Evolutionary conservation across 2,888 invertebrate genomes (phyloP), one percentile per base, ranked within the genome.

Genomic region (Sphinx pinastri): DNA sequence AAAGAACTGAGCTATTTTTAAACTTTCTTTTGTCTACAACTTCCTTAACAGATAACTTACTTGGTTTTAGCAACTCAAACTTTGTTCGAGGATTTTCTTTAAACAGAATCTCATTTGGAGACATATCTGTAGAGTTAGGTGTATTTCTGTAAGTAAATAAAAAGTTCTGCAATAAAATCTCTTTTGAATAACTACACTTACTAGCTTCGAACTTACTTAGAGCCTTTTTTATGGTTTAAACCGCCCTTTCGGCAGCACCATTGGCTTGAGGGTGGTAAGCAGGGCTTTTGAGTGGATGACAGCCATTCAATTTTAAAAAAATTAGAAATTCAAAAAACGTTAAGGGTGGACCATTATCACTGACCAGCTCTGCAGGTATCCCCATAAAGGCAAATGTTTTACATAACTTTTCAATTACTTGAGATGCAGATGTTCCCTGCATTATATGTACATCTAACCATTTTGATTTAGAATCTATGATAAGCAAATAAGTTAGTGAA

Each of bases 341-440:
- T n/a, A 52, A 52, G 3, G 14, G n/a, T 52, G 52, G 52, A 2
- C 52, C 52, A 52, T 52, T 52, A n/a, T 52, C 52, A 52, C 52
- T 52, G 2, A 52, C 52, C 8, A 71, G 60, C 13, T 51, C 54
- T 54, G 49, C 55, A 63, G 68, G 72, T 52, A 68, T 60, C 13
- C 52, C 72, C 52, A 68, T 72, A 16, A 68, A 38, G n/a, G 68
- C 66, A 69, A 70, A 71, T 12, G 72, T 72, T 60, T 71, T 70
- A 68, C 59, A 70, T n/a, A 74, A 57, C 31, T 71, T 71, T 70
- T 72, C 71, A 47, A 71, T 72, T 5, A 72, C 72, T 1, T 72
- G 70, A n/a, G 60, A 59, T 0, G 71, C 55, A 31, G 69, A 54
- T 14, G 71, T 71, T 5, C 68, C 63, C n/a, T 70, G 47, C 67